phyloP scores from a whole-genome alignment of 2,797 vertebrate species.

The Sebastes ruberrimus region DNA sequence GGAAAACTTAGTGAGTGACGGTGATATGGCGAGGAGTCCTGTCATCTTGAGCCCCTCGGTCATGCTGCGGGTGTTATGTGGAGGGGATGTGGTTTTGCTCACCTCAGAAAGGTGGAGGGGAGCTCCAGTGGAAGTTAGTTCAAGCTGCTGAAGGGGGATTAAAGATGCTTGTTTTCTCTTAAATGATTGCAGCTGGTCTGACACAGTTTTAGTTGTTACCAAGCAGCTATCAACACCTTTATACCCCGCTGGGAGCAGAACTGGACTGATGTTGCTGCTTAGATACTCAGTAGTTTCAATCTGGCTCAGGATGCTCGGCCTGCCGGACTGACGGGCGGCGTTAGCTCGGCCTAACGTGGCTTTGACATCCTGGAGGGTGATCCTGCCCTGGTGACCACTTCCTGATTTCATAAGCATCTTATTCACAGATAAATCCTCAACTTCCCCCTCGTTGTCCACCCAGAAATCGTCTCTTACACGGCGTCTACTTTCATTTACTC shows the following conservation, averaged over 20 bases:
- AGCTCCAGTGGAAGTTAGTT: background rate
- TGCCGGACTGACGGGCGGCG: background rate
- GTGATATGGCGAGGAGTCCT: background rate
- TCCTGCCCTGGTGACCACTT: slow-evolving; percentile 14
- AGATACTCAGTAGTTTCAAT: background rate
- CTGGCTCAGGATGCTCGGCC: slow-evolving; percentile 21
- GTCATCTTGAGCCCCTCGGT: slow-evolving; percentile 2
- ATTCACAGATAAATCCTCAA: slow-evolving; percentile 5
- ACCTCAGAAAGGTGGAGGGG: background rate
- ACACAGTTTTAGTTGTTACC: background rate
- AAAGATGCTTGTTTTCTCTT: background rate
- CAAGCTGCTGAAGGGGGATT: background rate
- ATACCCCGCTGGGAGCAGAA: background rate
- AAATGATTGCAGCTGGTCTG: background rate
- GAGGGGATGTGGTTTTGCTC: background rate
- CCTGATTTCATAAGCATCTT: background rate
- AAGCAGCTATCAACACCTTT: background rate
- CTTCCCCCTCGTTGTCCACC: background rate
- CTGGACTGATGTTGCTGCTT: background rate
- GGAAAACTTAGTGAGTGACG: background rate
- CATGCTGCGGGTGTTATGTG: background rate
- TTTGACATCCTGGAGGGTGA: slow-evolving; percentile 62
- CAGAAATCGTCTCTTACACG: background rate
- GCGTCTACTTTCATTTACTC: background rate
- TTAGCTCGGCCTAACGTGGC: slow-evolving; percentile 39